These are phyloP conservation scores for Cyanoliseus patagonus DNA, from an alignment of 2,113 vertebrate genomes.

Conservation along the genomic window DNA sequence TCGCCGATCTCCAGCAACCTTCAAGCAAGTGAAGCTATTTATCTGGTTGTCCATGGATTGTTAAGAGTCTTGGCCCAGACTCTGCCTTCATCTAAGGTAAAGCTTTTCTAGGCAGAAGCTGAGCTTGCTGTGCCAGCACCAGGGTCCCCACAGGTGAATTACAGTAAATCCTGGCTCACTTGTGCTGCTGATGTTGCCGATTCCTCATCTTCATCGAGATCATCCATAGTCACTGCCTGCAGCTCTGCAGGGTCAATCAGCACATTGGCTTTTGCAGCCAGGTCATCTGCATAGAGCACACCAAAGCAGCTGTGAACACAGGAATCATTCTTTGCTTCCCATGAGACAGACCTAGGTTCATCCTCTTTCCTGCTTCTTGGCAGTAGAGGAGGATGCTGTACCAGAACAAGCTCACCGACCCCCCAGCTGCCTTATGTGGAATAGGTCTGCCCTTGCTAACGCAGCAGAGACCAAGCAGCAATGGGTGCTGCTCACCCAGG, in stretches of 20 bases:
- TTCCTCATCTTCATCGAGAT: slow-evolving; percentile 93
- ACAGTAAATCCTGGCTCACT: slow-evolving; percentile 61
- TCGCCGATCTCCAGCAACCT: background rate
- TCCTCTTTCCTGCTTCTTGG: background rate
- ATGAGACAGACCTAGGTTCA: background rate
- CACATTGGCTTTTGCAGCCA: slow-evolving; percentile 93
- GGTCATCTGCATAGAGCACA: slow-evolving; percentile 82
- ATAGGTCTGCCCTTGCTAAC: background rate
- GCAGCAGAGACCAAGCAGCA: background rate
- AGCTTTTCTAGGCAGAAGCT: background rate
- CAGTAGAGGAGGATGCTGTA: background rate
- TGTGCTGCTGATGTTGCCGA: slow-evolving; percentile 82
- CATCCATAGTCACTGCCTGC: slow-evolving; percentile 92
- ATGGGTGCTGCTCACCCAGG: background rate
- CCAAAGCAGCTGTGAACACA: background rate
- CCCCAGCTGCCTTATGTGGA: background rate
- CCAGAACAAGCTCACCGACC: background rate
- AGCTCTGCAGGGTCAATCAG: slow-evolving; percentile 93
- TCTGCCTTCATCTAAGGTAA: background rate
- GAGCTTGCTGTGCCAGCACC: background rate
- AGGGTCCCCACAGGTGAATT: background rate
- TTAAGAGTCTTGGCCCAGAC: background rate
- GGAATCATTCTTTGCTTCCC: background rate
- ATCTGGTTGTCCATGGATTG: background rate
- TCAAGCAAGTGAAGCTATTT: background rate